Base-by-base conservation (phyloP, 2,888 invertebrate species). In the Troilus luridus region DNA sequence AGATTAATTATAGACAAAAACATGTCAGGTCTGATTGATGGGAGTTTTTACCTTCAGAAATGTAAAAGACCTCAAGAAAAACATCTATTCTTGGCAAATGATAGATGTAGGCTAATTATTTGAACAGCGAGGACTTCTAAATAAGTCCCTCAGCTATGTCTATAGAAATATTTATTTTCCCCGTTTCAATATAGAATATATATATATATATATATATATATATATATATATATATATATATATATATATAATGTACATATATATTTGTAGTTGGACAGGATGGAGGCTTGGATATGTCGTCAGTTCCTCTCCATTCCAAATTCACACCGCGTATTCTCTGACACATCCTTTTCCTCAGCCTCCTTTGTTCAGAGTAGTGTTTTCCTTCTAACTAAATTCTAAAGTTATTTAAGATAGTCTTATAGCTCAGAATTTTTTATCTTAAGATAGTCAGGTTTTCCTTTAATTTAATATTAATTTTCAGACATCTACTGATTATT, bases 281-380 rank as follows among this genome's bases (percentile, higher is more conserved):
- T 85, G 85, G 8, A 58, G 85, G 11, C 21, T n/a, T n/a, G 19
- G 56, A n/a, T 56, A 58, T 85, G 85, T 85, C 85, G 85, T 85
- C 85, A 85, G 85, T 85, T 85, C 85, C 85, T 85, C 85, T 58
- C 21, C 85, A 58, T 85, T 85, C 56, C 56, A 56, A 85, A 85
- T 85, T 85, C 85, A 56, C 85, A 0, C 21, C 85, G 85, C n/a
- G 85, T 56, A 21, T 56, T 58, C 85, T 10, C 14, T 12, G 56
- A 54, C 54, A 58, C 85, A n/a, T 85, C 85, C 85, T 56, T 85
- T 85, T 58, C 56, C n/a, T n/a, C 56, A 77, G 72, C 72, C n/a
- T 85, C 56, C 56, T 56, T 56, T 85, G 56, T 85, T 56, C 85
- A n/a, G 19, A n/a, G 56, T 56, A 6, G 56, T 41, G 1, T 59